Evolutionary conservation across 2,113 vertebrate genomes (phyloP).

Genomic region (Forbesichthys agassizii): DNA sequence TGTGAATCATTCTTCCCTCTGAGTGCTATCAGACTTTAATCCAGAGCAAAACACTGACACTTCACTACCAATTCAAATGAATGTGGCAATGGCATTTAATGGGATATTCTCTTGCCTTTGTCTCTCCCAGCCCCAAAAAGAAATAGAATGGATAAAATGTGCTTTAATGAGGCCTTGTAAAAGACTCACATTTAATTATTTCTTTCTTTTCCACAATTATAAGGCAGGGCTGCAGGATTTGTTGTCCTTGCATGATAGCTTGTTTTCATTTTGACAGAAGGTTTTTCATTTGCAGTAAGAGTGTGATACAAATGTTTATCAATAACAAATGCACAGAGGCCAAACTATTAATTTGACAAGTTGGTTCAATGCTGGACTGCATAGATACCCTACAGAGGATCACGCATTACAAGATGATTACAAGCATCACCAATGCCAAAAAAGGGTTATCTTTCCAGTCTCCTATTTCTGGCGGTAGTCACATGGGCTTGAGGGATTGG

Average conservation of each 20-base stretch:
- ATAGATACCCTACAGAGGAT: no score
- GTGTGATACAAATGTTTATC: no score
- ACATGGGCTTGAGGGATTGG: no score
- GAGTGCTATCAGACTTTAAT: slow-evolving; percentile 78
- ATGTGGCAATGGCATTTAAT: slow-evolving; percentile 74
- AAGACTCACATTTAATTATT: slow-evolving; percentile 72
- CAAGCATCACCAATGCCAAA: no score
- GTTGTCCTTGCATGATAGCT: slow-evolving; percentile 52
- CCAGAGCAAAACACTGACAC: slow-evolving; percentile 72
- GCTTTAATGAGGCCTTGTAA: slow-evolving; percentile 78
- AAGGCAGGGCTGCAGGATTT: slow-evolving; percentile 49
- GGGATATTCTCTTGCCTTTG: slow-evolving; percentile 76
- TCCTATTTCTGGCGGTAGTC: no score
- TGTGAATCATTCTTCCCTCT: slow-evolving; percentile 62
- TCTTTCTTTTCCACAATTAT: slow-evolving; percentile 66
- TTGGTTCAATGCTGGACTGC: no score
- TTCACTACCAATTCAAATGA: slow-evolving; percentile 65
- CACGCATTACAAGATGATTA: no score
- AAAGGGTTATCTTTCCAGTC: no score
- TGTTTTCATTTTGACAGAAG: slow-evolving; percentile 26
- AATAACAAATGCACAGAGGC: no score
- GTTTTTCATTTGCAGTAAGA: no score
- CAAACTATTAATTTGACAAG: no score
- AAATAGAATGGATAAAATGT: slow-evolving; percentile 71
- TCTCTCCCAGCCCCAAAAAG: slow-evolving; percentile 73